Percentiles rank a stretch among this genome's conserved stretches.
Conservation (phyloP, 2,113 vertebrate genomes). For the Lepidothrix coronata region DNA sequence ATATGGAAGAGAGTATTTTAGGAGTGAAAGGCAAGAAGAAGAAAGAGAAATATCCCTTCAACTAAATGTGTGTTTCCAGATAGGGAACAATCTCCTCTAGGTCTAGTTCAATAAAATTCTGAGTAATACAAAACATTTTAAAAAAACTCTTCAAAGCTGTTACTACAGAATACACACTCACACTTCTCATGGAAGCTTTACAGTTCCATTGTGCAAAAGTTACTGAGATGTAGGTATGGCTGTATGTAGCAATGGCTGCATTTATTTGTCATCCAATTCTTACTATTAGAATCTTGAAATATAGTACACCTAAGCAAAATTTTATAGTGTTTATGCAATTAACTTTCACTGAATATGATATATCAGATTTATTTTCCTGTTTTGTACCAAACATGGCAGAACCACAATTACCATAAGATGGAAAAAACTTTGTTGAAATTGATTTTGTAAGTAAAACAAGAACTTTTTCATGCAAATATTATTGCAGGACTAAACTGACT, state of each 20-base stretch:
- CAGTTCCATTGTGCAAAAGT: not conserved
- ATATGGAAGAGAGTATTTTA: not conserved
- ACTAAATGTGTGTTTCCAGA: not conserved
- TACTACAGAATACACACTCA: not conserved
- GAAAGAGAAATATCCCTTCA: not conserved
- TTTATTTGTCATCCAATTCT: not conserved
- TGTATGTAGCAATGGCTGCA: not conserved
- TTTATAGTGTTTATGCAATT: not conserved
- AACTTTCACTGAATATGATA: not conserved
- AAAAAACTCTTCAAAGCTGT: not conserved
- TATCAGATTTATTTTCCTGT: not conserved
- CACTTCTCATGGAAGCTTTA: not conserved
- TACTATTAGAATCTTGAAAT: not conserved
- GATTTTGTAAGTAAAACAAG: not conserved
- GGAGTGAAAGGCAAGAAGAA: not conserved
- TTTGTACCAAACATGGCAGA: not conserved
- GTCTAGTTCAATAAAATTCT: not conserved
- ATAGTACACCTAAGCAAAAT: not conserved
- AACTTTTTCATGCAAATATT: not conserved
- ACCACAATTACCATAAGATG: not conserved
- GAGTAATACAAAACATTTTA: not conserved
- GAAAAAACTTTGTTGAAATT: not conserved
- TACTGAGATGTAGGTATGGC: not conserved
- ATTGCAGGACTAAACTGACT: not conserved
- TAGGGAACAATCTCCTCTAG: not conserved